These are phyloP conservation scores for Strix aluco DNA, from an alignment of 2,113 vertebrate species.

Conservation along the genomic window DNA sequence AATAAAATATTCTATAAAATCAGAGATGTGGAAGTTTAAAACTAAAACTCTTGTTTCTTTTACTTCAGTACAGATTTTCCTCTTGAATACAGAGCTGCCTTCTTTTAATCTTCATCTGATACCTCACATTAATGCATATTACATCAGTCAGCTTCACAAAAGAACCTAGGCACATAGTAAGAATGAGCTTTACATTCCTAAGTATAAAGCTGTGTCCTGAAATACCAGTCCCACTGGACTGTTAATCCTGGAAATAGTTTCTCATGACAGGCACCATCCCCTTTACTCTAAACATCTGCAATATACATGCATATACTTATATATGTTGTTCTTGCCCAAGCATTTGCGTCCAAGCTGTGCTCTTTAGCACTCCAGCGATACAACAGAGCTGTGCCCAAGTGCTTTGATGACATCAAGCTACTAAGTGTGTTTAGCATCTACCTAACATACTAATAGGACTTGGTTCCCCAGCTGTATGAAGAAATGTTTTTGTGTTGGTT, in stretches of 20 bases:
- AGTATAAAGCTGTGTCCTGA: neutral
- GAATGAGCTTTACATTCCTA: neutral
- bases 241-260: neutral
- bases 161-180: neutral
- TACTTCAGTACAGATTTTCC: neutral
- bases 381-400: neutral
- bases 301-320: too few species aligned
- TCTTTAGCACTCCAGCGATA: neutral
- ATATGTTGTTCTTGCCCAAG: neutral
- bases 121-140: neutral
- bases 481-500: neutral
- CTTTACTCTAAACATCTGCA: neutral
- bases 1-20: neutral
- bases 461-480: neutral
- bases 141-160: neutral
- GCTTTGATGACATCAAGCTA: neutral
- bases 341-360: neutral
- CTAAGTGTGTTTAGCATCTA: neutral
- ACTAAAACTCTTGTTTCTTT: neutral
- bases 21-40: neutral
- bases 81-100: neutral
- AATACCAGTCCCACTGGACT: neutral
- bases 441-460: neutral
- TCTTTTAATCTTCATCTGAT: neutral
- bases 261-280: neutral